Evolutionary conservation across 2,888 invertebrate genomes (phyloP).

Genomic region (Heliothis peltigera): DNA sequence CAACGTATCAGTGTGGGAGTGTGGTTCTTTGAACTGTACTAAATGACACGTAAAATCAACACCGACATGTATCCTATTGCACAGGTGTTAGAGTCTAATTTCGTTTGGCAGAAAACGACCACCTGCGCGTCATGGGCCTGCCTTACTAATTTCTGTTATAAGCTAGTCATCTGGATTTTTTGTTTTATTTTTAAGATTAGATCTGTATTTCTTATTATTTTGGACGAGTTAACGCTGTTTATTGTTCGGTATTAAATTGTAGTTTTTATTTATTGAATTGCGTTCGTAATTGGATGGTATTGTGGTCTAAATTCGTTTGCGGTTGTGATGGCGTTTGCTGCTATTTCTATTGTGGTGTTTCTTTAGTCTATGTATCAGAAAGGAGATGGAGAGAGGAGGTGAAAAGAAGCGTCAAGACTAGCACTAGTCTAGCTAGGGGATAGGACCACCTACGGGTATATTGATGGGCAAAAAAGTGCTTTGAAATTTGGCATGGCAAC

Average conservation of each 20-base stretch:
- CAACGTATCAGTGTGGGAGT: conserved; percentile 74
- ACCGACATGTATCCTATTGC: conserved; percentile 15
- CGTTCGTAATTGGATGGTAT: conserved; percentile 26
- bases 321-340: conserved; percentile 5
- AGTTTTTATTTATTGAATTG: conserved; percentile 18
- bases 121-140: conserved; percentile 41
- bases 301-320: conserved; percentile 7
- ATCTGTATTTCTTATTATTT: conserved; percentile 57
- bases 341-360: background rate
- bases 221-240: conserved; percentile 43
- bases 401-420: background rate
- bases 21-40: conserved; percentile 77
- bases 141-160: conserved; percentile 55
- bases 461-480: conserved; percentile 1
- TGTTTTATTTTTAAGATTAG: conserved; percentile 54
- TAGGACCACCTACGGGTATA: background rate
- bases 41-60: conserved; percentile 56
- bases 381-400: background rate
- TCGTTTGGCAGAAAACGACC: conserved; percentile 20
- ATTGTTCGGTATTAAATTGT: conserved; percentile 41
- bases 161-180: conserved; percentile 58
- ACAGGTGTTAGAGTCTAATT: conserved; percentile 24
- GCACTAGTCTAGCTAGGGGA: background rate
- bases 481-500: background rate
- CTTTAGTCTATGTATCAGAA: background rate